Conservation (phyloP, 1,140 invertebrate species). For the Papilio aristodemus region DNA sequence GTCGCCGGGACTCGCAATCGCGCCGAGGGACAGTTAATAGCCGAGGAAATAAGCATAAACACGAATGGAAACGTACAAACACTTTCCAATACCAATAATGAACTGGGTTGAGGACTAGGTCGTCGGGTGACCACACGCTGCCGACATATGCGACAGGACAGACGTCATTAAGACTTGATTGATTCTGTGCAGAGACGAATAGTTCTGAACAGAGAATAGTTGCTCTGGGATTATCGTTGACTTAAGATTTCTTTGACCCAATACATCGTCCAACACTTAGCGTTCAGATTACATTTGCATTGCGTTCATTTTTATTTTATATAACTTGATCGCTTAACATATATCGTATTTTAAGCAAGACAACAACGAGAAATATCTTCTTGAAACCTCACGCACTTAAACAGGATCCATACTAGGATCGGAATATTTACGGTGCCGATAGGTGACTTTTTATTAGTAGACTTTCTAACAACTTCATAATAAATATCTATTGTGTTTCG, state of each 20-base stretch:
- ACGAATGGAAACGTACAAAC: conserved; percentile 39
- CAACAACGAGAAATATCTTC: no score
- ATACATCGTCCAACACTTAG: neutral
- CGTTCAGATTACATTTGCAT: no score
- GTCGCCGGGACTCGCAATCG: conserved; percentile 27
- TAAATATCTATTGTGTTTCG: no score
- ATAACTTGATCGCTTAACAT: no score
- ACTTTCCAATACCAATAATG: conserved; percentile 48
- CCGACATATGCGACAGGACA: neutral
- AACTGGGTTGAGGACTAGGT: conserved; percentile 41
- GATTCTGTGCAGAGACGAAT: neutral
- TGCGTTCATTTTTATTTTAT: no score
- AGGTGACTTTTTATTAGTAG: no score
- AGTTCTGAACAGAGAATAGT: neutral
- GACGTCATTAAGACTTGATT: neutral
- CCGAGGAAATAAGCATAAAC: conserved; percentile 38
- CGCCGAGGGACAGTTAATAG: conserved; percentile 34
- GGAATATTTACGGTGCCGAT: no score
- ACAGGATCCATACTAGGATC: no score
- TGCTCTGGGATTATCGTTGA: neutral
- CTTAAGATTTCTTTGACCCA: no score
- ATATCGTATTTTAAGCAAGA: no score
- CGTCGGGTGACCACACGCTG: conserved; percentile 3
- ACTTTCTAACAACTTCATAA: no score
- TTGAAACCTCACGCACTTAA: no score